phyloP scores from a whole-genome alignment of 2,797 vertebrate genomes.

The Pangasius krempfi region DNA sequence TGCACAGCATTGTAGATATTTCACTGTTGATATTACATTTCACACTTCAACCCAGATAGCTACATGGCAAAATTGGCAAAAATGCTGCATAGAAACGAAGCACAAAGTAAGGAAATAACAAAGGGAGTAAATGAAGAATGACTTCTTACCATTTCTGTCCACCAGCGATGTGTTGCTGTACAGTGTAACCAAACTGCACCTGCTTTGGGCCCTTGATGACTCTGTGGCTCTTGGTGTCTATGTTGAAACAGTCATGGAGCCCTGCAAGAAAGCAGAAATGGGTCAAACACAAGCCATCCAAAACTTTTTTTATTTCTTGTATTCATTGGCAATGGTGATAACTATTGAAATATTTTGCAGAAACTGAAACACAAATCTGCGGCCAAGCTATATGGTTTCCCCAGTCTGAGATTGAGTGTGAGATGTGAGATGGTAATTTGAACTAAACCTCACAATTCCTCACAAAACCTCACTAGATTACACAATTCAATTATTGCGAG shows the following conservation, averaged over 20 bases:
- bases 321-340: slow-evolving; percentile 1
- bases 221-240: slow-evolving; percentile 84
- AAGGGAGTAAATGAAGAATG: neutral
- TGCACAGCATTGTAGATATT: neutral
- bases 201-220: slow-evolving; percentile 88
- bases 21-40: neutral
- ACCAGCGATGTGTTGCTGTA: slow-evolving; percentile 90
- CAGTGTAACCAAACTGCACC: slow-evolving; percentile 94
- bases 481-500: slow-evolving; percentile 1
- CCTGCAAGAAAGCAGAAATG: slow-evolving; percentile 70
- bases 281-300: slow-evolving; percentile 37
- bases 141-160: slow-evolving; percentile 91
- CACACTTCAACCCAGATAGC: neutral
- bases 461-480: neutral
- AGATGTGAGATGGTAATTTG: neutral
- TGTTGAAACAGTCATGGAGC: slow-evolving; percentile 84
- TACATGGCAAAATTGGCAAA: neutral
- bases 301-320: slow-evolving; percentile 10
- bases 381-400: slow-evolving; percentile 41
- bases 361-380: slow-evolving; percentile 17
- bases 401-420: neutral
- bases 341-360: slow-evolving; percentile 31
- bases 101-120: neutral
- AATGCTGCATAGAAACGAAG: neutral
- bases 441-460: slow-evolving; percentile 6